Base-by-base conservation (phyloP, 2,888 invertebrate genomes). In the Caenorhabditis panamensis region DNA sequence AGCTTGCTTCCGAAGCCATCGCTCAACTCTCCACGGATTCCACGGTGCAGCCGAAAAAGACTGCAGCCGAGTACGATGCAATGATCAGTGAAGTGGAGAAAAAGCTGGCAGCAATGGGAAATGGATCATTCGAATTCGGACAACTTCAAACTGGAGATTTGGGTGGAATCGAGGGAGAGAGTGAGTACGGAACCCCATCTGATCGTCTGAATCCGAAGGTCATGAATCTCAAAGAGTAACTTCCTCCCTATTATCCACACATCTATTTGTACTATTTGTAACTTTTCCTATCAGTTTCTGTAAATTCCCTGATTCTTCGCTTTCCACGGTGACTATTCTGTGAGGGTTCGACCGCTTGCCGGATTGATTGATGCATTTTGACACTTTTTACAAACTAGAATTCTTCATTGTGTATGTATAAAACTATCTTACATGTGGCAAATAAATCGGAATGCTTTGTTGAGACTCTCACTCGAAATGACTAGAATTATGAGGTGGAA, bases 61-160 rank as follows among this genome's bases (percentile, higher is more conserved):
- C 88, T n/a, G 82, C 84, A 1, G 84, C 81, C 18, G 86, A 88
- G 47, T 80, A 85, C 41, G 86, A 88, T 53, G 84, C 73, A 31
- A 84, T 87, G 83, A 83, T 88, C n/a, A 77, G 72, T 54, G 82
- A 83, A 61, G 85, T 86, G 16, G 86, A 88, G 49, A 77, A 82
- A 62, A 82, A 78, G 77, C 62, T 59, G 36, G 71, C 62, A 28
- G 68, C 63, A 4, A 67, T 76, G 62, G 53, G 59, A 6, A 62
- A n/a, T 37, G 61, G 61, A n/a, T 24, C 54, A 13, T 73, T 84
- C 24, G 84, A 83, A 22, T 77, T 77, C 16, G 85, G 82, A 9
- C 75, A 85, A 26, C 49, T 84, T 11, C 66, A 71, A 24, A 69
- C 83, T 18, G 79, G 83, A n/a, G 85, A 83, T 22, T 58, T 83